These are phyloP conservation scores for Procambarus virginalis DNA, from an alignment of 1,140 invertebrate species.

Conservation along the genomic window DNA sequence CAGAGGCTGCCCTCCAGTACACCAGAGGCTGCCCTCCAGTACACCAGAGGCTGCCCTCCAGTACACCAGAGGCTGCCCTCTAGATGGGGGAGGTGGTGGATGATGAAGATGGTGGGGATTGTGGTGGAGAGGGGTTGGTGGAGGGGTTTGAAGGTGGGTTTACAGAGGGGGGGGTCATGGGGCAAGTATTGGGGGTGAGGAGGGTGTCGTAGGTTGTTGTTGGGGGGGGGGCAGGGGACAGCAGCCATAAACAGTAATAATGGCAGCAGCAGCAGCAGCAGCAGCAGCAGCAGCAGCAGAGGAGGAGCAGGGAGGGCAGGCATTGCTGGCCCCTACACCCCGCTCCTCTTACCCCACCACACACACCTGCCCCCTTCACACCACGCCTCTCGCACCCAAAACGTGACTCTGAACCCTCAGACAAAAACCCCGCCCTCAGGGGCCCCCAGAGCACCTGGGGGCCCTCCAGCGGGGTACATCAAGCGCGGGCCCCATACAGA, in stretches of 20 bases:
- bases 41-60: too few relatives aligned
- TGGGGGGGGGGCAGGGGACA: neutral
- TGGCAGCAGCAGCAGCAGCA: constrained; percentile 2
- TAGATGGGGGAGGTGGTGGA: neutral
- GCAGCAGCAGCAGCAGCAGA: too few relatives aligned
- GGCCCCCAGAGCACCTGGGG: too few relatives aligned
- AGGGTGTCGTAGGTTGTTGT: too few relatives aligned
- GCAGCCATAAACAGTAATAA: constrained; percentile 18
- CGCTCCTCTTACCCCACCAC: neutral
- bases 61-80: too few relatives aligned
- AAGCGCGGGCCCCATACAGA: neutral
- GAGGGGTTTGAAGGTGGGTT: neutral
- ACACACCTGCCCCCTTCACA: neutral
- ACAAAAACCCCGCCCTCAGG: too few relatives aligned
- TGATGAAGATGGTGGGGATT: neutral
- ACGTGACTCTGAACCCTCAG: too few relatives aligned
- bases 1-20: too few relatives aligned
- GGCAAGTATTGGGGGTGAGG: neutral
- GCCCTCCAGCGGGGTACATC: too few relatives aligned
- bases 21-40: too few relatives aligned
- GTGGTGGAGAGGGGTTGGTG: neutral
- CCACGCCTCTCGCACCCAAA: neutral
- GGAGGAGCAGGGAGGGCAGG: too few relatives aligned
- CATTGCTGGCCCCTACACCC: neutral
- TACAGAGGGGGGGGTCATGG: neutral